Evolutionary conservation across 2,113 vertebrate genomes (phyloP).

Genomic region (Cavia aperea): DNA sequence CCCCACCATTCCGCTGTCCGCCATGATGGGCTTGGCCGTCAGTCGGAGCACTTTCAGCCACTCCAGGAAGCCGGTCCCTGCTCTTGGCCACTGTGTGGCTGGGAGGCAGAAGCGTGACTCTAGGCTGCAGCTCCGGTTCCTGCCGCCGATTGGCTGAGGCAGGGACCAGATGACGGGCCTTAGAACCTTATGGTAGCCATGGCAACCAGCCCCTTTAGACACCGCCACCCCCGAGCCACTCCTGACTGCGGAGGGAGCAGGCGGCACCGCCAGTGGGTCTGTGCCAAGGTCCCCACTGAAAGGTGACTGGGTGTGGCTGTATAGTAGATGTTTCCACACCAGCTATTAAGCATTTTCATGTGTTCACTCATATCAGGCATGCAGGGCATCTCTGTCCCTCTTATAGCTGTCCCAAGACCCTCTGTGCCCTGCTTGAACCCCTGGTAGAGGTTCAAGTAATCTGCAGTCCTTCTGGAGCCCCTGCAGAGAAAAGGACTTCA

Average conservation of each 20-base stretch:
- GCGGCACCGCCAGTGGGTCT: conserved; percentile 50
- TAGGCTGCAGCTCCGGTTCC: conserved; percentile 89
- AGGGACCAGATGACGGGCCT: conserved; percentile 93
- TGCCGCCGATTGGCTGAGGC: conserved; percentile 91
- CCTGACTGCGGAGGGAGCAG: conserved; percentile 84
- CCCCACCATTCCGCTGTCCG: conserved; percentile 81
- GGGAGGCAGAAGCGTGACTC: conserved; percentile 95
- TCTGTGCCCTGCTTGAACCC: background rate
- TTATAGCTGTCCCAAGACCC: background rate
- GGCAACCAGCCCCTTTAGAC: conserved; percentile 93
- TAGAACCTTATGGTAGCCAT: conserved; percentile 93
- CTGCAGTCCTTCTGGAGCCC: background rate
- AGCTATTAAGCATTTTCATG: background rate
- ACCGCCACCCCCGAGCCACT: conserved; percentile 81
- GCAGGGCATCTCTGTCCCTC: background rate
- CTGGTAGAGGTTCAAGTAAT: background rate
- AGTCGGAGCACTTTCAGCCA: conserved; percentile 81
- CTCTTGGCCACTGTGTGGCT: conserved; percentile 88
- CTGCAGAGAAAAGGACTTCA: conserved; percentile 45
- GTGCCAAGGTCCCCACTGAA: conserved; percentile 36
- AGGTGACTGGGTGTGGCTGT: background rate
- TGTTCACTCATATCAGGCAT: background rate
- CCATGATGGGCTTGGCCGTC: conserved; percentile 86
- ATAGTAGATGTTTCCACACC: background rate
- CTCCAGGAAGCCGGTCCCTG: conserved; percentile 84